Conservation (phyloP, 2,113 vertebrate species). For the Procavia capensis region DNA sequence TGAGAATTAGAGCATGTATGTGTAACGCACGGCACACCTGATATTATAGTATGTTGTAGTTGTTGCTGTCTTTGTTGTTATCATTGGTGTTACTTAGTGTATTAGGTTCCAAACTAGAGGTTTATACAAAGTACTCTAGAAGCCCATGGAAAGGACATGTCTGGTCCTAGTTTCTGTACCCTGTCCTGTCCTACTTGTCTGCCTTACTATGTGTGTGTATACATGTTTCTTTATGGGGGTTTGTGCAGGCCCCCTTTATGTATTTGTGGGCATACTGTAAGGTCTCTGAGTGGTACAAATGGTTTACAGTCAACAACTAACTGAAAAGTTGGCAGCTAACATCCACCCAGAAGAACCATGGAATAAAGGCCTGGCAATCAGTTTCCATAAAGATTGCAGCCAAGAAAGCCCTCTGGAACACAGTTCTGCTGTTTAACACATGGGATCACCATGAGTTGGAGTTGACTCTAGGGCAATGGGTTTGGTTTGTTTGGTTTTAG, state of each 20-base stretch:
- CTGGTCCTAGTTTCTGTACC: background rate
- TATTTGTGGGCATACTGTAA: background rate
- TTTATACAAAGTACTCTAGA: background rate
- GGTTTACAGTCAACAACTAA: too few relatives aligned
- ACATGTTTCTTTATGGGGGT: background rate
- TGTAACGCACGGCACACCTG: background rate
- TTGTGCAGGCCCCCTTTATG: background rate
- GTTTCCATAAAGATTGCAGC: too few relatives aligned
- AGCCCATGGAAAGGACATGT: background rate
- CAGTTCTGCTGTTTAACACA: background rate
- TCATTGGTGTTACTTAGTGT: background rate
- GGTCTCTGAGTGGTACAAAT: too few relatives aligned
- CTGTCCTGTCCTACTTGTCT: background rate
- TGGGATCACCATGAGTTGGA: background rate
- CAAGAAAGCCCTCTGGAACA: background rate
- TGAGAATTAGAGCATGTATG: background rate
- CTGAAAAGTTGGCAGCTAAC: too few relatives aligned
- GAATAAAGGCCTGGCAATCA: too few relatives aligned
- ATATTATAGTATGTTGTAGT: background rate
- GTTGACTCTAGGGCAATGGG: background rate
- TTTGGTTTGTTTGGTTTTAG: background rate
- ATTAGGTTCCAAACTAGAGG: slow-evolving; percentile 10
- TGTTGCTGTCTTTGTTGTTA: background rate
- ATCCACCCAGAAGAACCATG: too few relatives aligned
- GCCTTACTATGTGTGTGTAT: background rate